Percentiles rank a stretch among this genome's conserved stretches.
These are phyloP conservation scores for Ophion ventricosus DNA, from an alignment of 2,888 invertebrate genomes.

Conservation along the genomic window DNA sequence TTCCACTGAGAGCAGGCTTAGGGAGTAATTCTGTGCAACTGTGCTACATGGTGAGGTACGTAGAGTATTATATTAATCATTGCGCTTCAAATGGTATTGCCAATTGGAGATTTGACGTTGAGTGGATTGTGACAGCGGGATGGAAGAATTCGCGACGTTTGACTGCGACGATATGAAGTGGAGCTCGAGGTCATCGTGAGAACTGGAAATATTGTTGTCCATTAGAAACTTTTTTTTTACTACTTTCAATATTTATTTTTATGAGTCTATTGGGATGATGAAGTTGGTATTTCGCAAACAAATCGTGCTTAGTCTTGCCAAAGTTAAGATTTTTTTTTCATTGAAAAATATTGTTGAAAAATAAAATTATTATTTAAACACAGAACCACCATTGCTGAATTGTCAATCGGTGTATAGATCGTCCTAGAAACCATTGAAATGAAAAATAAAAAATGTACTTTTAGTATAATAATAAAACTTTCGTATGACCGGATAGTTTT, in stretches of 20 bases:
- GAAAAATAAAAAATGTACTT: too few species aligned
- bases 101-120: constrained; percentile 4
- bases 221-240: constrained; percentile 16
- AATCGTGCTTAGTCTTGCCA: too few species aligned
- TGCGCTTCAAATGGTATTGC: neutral
- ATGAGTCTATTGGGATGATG: too few species aligned
- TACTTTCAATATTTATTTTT: neutral
- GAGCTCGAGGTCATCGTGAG: constrained; percentile 19
- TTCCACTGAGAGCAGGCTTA: neutral
- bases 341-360: too few species aligned
- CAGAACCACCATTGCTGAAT: too few species aligned
- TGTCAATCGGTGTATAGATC: too few species aligned
- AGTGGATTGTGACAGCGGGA: constrained; percentile 15
- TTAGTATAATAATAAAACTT: too few species aligned
- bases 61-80: neutral
- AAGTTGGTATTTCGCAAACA: too few species aligned
- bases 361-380: too few species aligned
- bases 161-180: neutral
- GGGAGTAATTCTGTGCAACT: neutral
- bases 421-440: too few species aligned
- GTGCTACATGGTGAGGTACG: neutral
- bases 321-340: too few species aligned
- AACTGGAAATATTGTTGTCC: constrained; percentile 24
- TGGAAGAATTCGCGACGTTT: neutral
- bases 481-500: too few species aligned